A percentile compares a stretch with the other conserved stretches of the same genome.
Evolutionary conservation across 92 coral and sea anemone genomes (phyloP).

Genomic region (Scolanthus callimorphus): DNA sequence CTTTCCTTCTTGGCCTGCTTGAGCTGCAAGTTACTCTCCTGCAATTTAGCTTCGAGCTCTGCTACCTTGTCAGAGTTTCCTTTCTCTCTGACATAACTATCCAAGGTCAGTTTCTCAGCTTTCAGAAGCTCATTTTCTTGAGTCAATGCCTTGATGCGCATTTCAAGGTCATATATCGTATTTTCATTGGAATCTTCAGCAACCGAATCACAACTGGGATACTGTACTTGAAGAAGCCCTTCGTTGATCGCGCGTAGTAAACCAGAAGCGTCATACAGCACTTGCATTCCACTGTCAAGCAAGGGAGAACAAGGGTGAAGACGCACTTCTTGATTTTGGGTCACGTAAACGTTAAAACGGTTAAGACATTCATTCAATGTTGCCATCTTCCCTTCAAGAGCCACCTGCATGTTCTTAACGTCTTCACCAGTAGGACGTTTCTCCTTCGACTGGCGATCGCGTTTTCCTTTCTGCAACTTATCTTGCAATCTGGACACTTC

Average conservation of each 20-base stretch:
- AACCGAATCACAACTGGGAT: background rate
- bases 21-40: background rate
- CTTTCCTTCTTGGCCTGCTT: background rate
- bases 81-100: background rate
- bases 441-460: background rate
- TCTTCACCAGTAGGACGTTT: background rate
- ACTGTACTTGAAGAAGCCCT: background rate
- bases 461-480: background rate
- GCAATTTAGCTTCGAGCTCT: background rate
- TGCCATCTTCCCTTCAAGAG: conserved; percentile 13
- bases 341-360: conserved; percentile 1
- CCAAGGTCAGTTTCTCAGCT: background rate
- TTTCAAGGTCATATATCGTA: background rate
- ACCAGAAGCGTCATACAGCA: conserved; percentile 22
- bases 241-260: conserved; percentile 7
- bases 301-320: conserved; percentile 7
- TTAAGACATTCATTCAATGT: conserved; percentile 3
- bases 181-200: background rate
- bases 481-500: background rate
- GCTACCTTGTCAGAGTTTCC: background rate
- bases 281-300: conserved; percentile 23
- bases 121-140: background rate
- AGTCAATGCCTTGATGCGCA: background rate
- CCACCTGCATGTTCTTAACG: background rate
- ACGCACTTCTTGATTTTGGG: background rate